A percentile compares a stretch with the other conserved stretches of the same genome.
These are phyloP conservation scores for Parambassis ranga DNA, from an alignment of 2,797 vertebrate species.

Conservation along the genomic window DNA sequence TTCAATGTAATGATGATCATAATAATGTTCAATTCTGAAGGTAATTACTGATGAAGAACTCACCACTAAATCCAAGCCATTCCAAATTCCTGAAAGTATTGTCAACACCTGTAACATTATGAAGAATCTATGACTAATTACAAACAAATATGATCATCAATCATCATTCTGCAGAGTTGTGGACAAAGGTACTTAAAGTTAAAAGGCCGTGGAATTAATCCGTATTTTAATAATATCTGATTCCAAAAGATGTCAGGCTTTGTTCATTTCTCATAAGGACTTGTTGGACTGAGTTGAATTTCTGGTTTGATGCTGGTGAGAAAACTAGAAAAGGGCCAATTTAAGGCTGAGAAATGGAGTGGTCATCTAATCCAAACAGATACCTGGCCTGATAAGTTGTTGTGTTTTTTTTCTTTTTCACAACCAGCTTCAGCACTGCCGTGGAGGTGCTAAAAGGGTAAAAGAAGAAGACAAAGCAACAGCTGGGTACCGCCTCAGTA, in stretches of 20 bases:
- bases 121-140: no score
- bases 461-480: conserved; percentile 79
- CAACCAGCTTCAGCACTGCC: conserved; percentile 70
- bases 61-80: no score
- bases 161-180: no score
- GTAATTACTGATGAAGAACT: no score
- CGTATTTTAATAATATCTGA: not conserved
- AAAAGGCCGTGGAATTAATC: no score
- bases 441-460: conserved; percentile 82
- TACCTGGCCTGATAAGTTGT: conserved; percentile 76
- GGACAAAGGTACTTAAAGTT: not conserved
- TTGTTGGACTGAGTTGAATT: conserved; percentile 51
- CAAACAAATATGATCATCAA: no score
- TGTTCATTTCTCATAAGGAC: conserved; percentile 22
- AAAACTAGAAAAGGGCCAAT: conserved; percentile 80
- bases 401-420: conserved; percentile 36
- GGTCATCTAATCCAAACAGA: conserved; percentile 81
- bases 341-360: conserved; percentile 80
- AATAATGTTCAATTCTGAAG: no score
- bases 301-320: conserved; percentile 67
- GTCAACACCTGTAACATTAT: no score
- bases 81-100: no score
- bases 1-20: no score
- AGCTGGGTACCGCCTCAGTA: conserved; percentile 82
- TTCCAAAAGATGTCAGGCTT: conserved; percentile 3